Evolutionary conservation across 2,113 vertebrate genomes (phyloP), one percentile per base, ranked within the genome.

Genomic region (Pogonocichla stellata): DNA sequence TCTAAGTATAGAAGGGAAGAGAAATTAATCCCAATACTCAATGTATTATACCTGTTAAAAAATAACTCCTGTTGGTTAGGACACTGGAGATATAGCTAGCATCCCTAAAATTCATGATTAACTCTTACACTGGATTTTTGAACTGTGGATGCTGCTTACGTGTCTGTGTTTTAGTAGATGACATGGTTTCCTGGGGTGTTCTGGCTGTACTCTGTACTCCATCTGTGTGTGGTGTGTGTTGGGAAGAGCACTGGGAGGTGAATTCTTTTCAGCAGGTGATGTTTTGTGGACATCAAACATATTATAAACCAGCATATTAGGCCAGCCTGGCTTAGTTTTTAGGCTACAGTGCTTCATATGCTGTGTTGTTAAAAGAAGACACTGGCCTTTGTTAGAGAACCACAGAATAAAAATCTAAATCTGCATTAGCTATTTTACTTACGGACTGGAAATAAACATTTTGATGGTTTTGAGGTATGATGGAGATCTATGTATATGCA

Each of bases 281-380:
- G 8, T 60, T 82, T 88, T 40, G 26, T 75, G 48, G 33, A 50
- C n/a, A 51, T 51, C 28, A 51, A 51, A 28, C 26, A 29, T 51
- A 51, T 51, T 28, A 17, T 51, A 51, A 51, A 51, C 12, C 34
- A 42, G 43, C 34, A 42, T 25, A 42, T 14, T 14, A 24, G 36
- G 18, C 26, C 72, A 80, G 7, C n/a, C 19, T 36, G 54, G 33
- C 69, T 81, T 51, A 61, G 31, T 14, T 84, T 87, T 84, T 24
- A 51, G 60, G 29, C 5, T 38, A 9, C 9, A 33, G 26, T 65
- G 10, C 28, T 70, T 62, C 0, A 0, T 43, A 10, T 1, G 2
- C 22, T 67, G 10, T 36, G 6, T 14, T 60, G 31, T 47, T 70
- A 54, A 19, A 80, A 43, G 8, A 43, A 48, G 50, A 26, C 15